Percentiles rank a stretch among this genome's conserved stretches.
Evolutionary conservation across 1,140 invertebrate genomes (phyloP).

Genomic region (Pollicipes pollicipes): DNA sequence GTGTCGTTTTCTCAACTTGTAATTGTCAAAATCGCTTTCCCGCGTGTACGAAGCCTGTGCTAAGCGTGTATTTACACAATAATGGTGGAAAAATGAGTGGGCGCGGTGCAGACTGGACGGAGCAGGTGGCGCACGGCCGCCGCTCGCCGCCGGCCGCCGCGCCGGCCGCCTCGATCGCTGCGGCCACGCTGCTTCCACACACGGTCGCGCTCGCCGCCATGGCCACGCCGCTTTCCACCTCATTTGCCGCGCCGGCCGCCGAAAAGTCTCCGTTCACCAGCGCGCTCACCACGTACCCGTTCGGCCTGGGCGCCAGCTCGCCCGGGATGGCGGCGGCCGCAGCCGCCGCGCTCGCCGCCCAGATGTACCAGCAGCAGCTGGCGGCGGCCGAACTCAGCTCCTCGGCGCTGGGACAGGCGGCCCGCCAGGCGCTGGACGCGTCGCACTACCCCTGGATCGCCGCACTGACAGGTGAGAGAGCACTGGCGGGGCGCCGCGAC

Average conservation of each 20-base stretch:
- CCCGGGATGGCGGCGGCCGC: neutral
- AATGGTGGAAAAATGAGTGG: neutral
- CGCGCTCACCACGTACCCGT: neutral
- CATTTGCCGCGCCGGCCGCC: neutral
- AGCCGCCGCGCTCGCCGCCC: neutral
- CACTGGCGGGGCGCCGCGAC: neutral
- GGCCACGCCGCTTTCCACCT: neutral
- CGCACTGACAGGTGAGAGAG: neutral
- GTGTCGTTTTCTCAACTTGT: slow-evolving; percentile 1
- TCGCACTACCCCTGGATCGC: neutral
- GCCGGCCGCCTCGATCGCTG: neutral
- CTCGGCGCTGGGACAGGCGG: neutral
- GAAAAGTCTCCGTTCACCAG: neutral
- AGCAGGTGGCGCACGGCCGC: neutral
- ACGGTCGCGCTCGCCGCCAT: neutral
- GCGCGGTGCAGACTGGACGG: neutral
- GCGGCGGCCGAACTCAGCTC: neutral
- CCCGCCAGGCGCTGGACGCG: neutral
- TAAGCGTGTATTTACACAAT: slow-evolving; percentile 2
- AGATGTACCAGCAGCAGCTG: neutral
- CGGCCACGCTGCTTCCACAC: neutral
- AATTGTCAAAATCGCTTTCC: neutral
- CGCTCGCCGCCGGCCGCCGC: neutral
- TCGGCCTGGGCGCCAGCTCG: neutral
- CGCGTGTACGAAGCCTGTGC: neutral